Evolutionary conservation across 2,888 invertebrate species (phyloP).

Genomic region (Synanthedon tipuliformis): DNA sequence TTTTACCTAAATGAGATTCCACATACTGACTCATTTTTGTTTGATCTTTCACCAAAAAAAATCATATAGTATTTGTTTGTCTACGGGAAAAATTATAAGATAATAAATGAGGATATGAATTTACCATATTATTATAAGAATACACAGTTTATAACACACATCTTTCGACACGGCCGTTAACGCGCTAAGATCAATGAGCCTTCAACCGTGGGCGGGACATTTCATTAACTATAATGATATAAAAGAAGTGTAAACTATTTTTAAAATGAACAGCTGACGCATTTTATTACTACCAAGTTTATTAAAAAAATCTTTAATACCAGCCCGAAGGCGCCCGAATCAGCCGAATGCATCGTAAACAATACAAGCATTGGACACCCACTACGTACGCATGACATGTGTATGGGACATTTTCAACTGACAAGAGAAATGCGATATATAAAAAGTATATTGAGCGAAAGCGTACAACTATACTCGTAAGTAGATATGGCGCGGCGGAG

Average conservation of each 20-base stretch:
- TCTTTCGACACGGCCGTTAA: constrained; percentile 55
- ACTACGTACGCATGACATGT: constrained; percentile 24
- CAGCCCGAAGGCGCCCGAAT: background rate
- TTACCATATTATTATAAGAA: too few relatives aligned
- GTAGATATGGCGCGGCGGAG: constrained; percentile 47
- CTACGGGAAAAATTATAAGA: too few relatives aligned
- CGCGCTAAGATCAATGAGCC: constrained; percentile 56
- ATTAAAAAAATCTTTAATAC: background rate
- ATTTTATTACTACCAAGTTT: constrained; percentile 23
- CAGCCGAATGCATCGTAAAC: background rate
- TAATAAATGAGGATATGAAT: too few relatives aligned
- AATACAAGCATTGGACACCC: constrained; percentile 19
- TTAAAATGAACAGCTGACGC: constrained; percentile 37
- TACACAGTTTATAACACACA: constrained; percentile 18
- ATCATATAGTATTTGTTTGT: too few relatives aligned
- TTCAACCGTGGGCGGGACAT: constrained; percentile 55
- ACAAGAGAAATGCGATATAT: constrained; percentile 42
- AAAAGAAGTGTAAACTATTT: constrained; percentile 57
- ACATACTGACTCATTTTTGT: too few relatives aligned
- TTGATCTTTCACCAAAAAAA: too few relatives aligned
- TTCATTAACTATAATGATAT: constrained; percentile 65
- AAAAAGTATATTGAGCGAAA: constrained; percentile 29
- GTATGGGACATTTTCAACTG: constrained; percentile 31
- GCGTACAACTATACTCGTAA: constrained; percentile 32
- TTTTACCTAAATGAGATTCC: too few relatives aligned